Evolutionary conservation across 2,888 invertebrate species (phyloP).

Genomic region (Carcina quercana): DNA sequence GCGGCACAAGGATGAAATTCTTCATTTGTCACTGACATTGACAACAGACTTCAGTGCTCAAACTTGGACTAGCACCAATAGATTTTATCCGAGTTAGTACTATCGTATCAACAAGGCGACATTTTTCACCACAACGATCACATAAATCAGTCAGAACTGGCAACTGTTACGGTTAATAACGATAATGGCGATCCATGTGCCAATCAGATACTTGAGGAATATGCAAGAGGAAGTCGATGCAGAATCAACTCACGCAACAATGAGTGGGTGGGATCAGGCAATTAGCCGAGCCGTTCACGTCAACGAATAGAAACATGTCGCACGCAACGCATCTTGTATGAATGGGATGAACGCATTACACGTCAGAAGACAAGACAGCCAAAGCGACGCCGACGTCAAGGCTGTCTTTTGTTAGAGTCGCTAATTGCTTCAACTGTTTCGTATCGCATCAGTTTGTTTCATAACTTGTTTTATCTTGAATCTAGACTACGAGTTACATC

Average conservation of each 20-base stretch:
- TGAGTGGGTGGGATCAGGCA: slow-evolving; percentile 46
- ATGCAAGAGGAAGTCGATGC: slow-evolving; percentile 35
- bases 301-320: slow-evolving; percentile 45
- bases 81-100: slow-evolving; percentile 18
- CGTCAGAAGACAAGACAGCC: slow-evolving; percentile 36
- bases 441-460: background rate
- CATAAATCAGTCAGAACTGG: slow-evolving; percentile 24
- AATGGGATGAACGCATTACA: slow-evolving; percentile 34
- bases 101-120: slow-evolving; percentile 9
- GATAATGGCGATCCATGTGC: slow-evolving; percentile 38
- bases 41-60: slow-evolving; percentile 4
- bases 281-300: slow-evolving; percentile 46
- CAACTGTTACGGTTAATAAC: slow-evolving; percentile 27
- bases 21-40: slow-evolving; percentile 8
- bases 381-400: slow-evolving; percentile 35
- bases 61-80: slow-evolving; percentile 19
- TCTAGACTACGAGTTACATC: background rate
- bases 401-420: slow-evolving; percentile 15
- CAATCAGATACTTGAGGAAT: slow-evolving; percentile 38
- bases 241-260: slow-evolving; percentile 35
- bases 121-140: slow-evolving; percentile 13
- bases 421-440: background rate
- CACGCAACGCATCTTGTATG: slow-evolving; percentile 34
- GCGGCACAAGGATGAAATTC: slow-evolving; percentile 16
- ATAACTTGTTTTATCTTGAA: background rate